phyloP scores from a whole-genome alignment of 2,797 vertebrate species.

The Bucorvus abyssinicus region DNA sequence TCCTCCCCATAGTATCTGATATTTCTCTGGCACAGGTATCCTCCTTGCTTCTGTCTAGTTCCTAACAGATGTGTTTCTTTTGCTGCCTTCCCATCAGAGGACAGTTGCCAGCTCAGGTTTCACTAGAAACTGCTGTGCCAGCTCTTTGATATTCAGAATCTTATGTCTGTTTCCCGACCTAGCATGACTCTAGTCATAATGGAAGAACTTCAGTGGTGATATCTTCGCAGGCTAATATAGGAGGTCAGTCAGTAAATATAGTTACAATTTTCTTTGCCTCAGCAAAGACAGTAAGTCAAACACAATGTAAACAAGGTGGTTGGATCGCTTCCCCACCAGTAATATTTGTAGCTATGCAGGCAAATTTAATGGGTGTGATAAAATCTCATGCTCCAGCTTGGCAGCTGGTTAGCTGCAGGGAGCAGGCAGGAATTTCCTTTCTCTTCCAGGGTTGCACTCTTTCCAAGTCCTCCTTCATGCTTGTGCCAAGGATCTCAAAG shows the following conservation, averaged over 20 bases:
- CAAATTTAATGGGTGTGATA: slow-evolving; percentile 40
- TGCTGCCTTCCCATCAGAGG: neutral
- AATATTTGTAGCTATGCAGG: slow-evolving; percentile 20
- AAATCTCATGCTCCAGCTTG: slow-evolving; percentile 46
- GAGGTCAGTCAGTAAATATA: slow-evolving; percentile 47
- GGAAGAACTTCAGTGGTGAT: neutral
- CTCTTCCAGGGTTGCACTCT: neutral
- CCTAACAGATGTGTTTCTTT: neutral
- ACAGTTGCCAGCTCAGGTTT: slow-evolving; percentile 23
- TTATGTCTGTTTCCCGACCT: slow-evolving; percentile 50
- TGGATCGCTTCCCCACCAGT: slow-evolving; percentile 28
- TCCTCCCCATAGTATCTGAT: neutral
- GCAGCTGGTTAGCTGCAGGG: slow-evolving; percentile 56
- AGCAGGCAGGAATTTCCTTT: slow-evolving; percentile 59
- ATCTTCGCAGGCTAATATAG: neutral
- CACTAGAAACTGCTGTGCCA: neutral
- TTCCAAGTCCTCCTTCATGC: slow-evolving; percentile 25
- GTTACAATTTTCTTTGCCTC: slow-evolving; percentile 29
- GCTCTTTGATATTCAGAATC: slow-evolving; percentile 37
- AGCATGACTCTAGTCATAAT: slow-evolving; percentile 22
- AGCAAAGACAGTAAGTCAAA: slow-evolving; percentile 27
- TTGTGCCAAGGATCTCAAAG: slow-evolving; percentile 13
- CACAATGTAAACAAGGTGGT: slow-evolving; percentile 34
- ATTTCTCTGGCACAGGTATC: neutral
- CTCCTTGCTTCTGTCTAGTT: neutral